Evolutionary conservation across 1,140 invertebrate species (phyloP), one percentile per base, ranked within the genome.

Genomic region (Planococcus citri): DNA sequence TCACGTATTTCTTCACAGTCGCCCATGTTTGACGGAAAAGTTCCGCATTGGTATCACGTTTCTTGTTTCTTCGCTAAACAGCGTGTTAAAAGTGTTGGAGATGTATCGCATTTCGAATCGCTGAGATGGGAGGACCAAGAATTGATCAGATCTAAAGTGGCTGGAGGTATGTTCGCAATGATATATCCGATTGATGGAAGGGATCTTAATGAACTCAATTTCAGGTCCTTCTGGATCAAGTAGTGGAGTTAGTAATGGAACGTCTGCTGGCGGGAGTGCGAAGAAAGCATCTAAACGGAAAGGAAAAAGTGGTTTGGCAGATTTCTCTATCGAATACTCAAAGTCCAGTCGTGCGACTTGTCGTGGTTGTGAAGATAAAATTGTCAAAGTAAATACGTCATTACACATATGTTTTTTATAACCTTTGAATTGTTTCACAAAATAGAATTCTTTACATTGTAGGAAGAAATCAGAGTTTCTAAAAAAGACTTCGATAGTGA

Each of bases 401-500:
- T 33, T 51, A 24, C 14, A 21, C 1, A 67, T 27, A 58, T 70
- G n/a, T n/a, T n/a, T n/a, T n/a, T n/a, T n/a, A 1, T 71, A 41
- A 21, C 27, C 67, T 71, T 74, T 70, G 10, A 20, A 60, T 60
- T 6, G 8, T n/a, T 20, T 20, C 22, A 60, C 27, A 60, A 70
- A 57, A 21, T 29, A 27, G 12, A n/a, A n/a, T 68, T 68, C 25
- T 10, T 72, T 21, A 57, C 41, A 73, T 77, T 76, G 33, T 73
- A 95, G 84, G 86, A 83, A 76, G 87, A 88, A 76, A 78, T 95
- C 27, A 82, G 94, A 57, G 82, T 97, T 71, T 86, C 88, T 8
- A 95, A 94, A 78, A 90, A 89, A 74, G 92, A 94, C 74, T 95
- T 83, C 80, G 88, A 94, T 69, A 88, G 86, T 72, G 88, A 92